Percentiles rank a stretch among this genome's conserved stretches.
Evolutionary conservation across 2,113 vertebrate species (phyloP).

Genomic region (Rissa tridactyla): DNA sequence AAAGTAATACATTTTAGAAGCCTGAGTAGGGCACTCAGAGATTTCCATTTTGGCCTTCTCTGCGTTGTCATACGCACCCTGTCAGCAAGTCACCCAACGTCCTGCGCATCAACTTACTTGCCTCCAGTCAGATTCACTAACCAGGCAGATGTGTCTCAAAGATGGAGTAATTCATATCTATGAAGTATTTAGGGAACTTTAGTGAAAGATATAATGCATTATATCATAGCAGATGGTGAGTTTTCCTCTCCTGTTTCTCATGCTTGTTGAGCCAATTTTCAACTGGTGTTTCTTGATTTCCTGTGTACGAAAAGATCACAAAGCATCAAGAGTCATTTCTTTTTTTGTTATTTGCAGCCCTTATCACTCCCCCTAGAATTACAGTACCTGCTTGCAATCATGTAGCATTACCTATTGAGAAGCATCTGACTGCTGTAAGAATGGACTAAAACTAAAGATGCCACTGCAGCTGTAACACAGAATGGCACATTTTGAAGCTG

Average conservation of each 20-base stretch:
- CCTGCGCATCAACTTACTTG: not conserved
- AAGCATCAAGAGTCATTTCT: not conserved
- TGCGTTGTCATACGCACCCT: fast-evolving
- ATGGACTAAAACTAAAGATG: not conserved
- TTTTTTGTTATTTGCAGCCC: not conserved
- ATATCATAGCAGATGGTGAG: not conserved
- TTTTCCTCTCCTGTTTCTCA: not conserved
- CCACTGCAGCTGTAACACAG: not conserved
- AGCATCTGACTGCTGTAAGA: not conserved
- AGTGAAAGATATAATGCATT: not conserved
- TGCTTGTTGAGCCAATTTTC: not conserved
- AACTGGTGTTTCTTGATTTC: not conserved
- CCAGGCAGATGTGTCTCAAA: not conserved
- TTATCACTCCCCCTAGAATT: not conserved
- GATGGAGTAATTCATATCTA: not conserved
- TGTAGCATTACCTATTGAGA: not conserved
- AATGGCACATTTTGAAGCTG: not conserved
- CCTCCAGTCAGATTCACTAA: not conserved
- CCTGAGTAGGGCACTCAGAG: not conserved
- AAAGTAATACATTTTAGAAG: not conserved
- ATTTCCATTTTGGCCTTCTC: not conserved
- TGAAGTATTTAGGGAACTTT: not conserved
- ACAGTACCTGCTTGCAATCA: not conserved
- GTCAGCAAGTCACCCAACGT: not conserved
- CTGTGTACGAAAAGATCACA: not conserved